Evolutionary conservation across 2,888 invertebrate species (phyloP), one percentile per base, ranked within the genome.

Genomic region (Hemaris fuciformis): DNA sequence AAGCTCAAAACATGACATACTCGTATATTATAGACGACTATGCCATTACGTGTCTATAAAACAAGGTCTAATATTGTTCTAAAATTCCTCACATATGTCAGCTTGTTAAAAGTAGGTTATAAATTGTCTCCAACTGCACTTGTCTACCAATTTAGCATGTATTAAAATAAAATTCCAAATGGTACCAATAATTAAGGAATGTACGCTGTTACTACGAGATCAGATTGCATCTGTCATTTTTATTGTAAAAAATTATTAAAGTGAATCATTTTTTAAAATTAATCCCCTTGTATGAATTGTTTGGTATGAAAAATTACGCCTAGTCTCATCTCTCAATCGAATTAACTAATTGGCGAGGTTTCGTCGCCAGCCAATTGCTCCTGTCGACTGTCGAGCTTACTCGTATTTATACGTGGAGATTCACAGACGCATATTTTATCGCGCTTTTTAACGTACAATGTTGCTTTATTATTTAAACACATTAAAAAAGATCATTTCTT

Each of bases 291-390:
- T 48, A n/a, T 27, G 27, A 31, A 53, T 18, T 60, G 53, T 53
- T n/a, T 23, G 53, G 38, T 23, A 38, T 46, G 23, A 62, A 57
- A 46, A 31, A 60, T 48, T 60, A 60, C 41, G 59, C 58, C 64
- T 46, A 66, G 64, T 64, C 62, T 60, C 62, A 74, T 71, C 69
- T 67, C 68, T 67, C 70, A 74, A 84, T 84, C 74, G 70, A 83
- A 86, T 87, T 83, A 84, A 79, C 79, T 83, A 87, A 85, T 87
- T 85, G 83, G 72, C 72, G 73, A 80, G 77, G 82, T 85, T 85
- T 88, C 77, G 83, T 82, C 83, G 82, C 85, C 79, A 77, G 70
- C 69, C 83, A 87, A 88, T 88, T 88, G 80, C 66, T 72, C 66
- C 76, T 83, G 87, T 84, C 84, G 66, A 65, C 76, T 82, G 87